Conservation (phyloP, 2,113 vertebrate genomes). For the Podiceps cristatus region DNA sequence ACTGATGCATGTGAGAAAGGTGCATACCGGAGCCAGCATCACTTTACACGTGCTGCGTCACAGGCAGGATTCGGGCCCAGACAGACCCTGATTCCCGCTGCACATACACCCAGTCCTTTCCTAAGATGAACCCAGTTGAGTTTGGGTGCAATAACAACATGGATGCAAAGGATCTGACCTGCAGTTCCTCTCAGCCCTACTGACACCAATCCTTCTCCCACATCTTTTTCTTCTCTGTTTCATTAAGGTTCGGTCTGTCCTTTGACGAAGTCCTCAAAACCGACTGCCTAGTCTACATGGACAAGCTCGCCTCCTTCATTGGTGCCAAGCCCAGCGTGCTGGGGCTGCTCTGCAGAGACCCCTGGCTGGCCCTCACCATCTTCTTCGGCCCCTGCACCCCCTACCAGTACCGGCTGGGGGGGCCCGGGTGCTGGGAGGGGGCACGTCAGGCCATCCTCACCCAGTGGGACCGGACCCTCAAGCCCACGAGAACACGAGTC, state of each 20-base stretch:
- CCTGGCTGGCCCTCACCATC: constrained; percentile 75
- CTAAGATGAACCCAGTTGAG: neutral
- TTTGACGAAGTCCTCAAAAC: constrained; percentile 86
- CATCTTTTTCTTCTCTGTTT: neutral
- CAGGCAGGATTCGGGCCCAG: neutral
- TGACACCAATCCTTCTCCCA: neutral
- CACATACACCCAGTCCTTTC: fast-evolving
- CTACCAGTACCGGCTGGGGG: constrained; percentile 85
- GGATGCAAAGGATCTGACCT: neutral
- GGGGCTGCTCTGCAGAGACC: constrained; percentile 81
- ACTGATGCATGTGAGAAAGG: neutral
- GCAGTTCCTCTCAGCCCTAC: neutral
- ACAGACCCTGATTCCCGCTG: neutral
- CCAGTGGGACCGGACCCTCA: constrained; percentile 81
- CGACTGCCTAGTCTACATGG: constrained; percentile 83
- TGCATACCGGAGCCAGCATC: neutral
- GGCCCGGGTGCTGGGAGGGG: constrained; percentile 85
- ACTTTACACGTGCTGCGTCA: neutral
- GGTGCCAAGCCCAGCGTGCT: constrained; percentile 77
- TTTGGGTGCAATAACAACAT: fast-evolving
- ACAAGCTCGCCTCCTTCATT: constrained; percentile 79
- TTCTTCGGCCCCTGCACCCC: constrained; percentile 82
- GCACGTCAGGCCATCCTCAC: constrained; percentile 85
- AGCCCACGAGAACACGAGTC: constrained; percentile 78
- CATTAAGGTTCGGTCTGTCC: constrained; percentile 82